Conservation (phyloP, 1,140 invertebrate species). For the Xylocopa sonorina region DNA sequence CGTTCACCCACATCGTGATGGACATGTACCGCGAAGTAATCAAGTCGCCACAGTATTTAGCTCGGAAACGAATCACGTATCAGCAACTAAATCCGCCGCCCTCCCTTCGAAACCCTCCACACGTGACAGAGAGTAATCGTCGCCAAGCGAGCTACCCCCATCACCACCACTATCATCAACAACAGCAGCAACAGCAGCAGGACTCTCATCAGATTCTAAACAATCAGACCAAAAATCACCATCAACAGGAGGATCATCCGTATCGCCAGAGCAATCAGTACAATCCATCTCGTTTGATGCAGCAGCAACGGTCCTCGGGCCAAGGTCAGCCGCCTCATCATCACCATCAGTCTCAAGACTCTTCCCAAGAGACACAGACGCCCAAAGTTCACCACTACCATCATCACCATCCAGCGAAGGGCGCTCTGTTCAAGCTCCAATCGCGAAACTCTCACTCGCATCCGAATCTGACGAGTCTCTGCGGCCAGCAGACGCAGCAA, state of each 20-base stretch:
- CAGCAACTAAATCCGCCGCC: constrained; percentile 55
- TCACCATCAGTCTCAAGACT: constrained; percentile 40
- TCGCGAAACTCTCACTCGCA: constrained; percentile 79
- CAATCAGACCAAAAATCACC: constrained; percentile 12
- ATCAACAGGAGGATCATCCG: constrained; percentile 22
- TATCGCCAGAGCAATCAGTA: constrained; percentile 41
- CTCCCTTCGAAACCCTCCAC: constrained; percentile 3
- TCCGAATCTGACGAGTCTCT: constrained; percentile 75
- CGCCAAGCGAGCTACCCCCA: constrained; percentile 25
- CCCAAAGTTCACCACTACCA: constrained; percentile 50
- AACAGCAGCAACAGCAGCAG: constrained; percentile 42
- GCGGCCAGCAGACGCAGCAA: constrained; percentile 49
- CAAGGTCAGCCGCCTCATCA: constrained; percentile 42
- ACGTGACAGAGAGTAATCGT: constrained; percentile 43
- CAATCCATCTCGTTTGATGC: background rate
- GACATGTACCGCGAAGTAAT: constrained; percentile 84
- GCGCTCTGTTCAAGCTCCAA: constrained; percentile 73
- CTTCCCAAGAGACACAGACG: background rate
- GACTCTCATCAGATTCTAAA: constrained; percentile 34
- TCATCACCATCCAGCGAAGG: constrained; percentile 62
- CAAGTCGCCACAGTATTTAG: constrained; percentile 75
- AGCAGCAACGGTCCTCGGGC: constrained; percentile 11
- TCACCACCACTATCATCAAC: constrained; percentile 29
- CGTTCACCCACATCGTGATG: constrained; percentile 85
- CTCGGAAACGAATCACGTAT: constrained; percentile 70